phyloP scores from a whole-genome alignment of 2,113 vertebrate genomes.

The Syrmaticus mikado region DNA sequence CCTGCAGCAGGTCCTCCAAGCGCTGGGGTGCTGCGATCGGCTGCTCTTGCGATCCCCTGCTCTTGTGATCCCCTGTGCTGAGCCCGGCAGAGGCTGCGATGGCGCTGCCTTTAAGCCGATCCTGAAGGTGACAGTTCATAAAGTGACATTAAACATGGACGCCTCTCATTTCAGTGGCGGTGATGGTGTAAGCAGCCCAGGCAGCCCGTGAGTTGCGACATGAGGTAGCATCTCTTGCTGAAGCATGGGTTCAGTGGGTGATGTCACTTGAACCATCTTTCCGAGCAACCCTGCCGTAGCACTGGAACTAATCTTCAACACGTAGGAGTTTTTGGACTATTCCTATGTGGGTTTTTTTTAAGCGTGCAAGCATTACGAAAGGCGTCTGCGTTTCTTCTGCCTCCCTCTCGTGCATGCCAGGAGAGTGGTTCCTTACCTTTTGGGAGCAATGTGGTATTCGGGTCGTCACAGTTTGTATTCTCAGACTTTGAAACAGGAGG shows the following conservation, averaged over 20 bases:
- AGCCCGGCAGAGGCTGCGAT: accelerated
- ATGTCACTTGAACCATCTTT: neutral
- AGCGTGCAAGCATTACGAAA: neutral
- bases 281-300: neutral
- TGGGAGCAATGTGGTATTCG: neutral
- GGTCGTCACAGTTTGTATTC: neutral
- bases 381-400: accelerated
- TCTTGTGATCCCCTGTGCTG: accelerated
- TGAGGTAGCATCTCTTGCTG: neutral
- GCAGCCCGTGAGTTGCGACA: neutral
- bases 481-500: neutral
- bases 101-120: neutral
- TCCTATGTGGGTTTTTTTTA: neutral
- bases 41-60: accelerated
- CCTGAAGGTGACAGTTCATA: neutral
- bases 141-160: neutral
- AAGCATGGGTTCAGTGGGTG: neutral
- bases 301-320: neutral
- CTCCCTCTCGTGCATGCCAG: neutral
- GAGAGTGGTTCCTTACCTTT: neutral
- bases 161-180: neutral
- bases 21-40: accelerated
- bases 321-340: neutral
- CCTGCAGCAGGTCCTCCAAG: accelerated
- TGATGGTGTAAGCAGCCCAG: neutral